These are phyloP conservation scores for Caenorhabditis auriculariae DNA, from an alignment of 2,888 invertebrate species.

Conservation along the genomic window DNA sequence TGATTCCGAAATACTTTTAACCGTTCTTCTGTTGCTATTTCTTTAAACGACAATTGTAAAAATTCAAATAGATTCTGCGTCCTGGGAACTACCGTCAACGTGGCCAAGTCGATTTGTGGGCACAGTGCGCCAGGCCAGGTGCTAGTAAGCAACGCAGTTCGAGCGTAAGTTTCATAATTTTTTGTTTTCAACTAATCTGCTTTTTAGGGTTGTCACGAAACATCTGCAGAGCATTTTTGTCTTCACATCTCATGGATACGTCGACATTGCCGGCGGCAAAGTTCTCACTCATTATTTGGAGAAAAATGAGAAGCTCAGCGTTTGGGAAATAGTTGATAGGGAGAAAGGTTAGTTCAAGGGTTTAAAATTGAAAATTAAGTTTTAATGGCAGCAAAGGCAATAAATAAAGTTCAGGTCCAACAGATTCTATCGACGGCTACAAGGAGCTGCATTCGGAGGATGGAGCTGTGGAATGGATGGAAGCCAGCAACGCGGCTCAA, in stretches of 20 bases:
- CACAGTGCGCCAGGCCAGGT: constrained; percentile 43
- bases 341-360: constrained; percentile 32
- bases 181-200: too few species aligned
- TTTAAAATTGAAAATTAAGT: not conserved
- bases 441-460: constrained; percentile 41
- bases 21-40: too few species aligned
- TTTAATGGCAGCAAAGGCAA: not conserved
- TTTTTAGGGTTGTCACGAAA: constrained; percentile 47
- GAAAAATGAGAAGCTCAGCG: constrained; percentile 52
- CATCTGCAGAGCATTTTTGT: constrained; percentile 46
- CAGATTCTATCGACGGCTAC: constrained; percentile 48
- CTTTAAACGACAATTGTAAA: too few species aligned
- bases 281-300: constrained; percentile 53
- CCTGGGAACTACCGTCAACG: constrained; percentile 51
- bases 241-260: constrained; percentile 49
- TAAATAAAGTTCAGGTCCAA: constrained; percentile 15
- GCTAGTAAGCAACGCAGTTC: constrained; percentile 50
- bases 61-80: constrained; percentile 56
- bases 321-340: constrained; percentile 49
- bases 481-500: constrained; percentile 29
- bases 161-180: constrained; percentile 36
- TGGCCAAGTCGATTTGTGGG: constrained; percentile 40
- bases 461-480: constrained; percentile 39
- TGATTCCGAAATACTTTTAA: too few species aligned
- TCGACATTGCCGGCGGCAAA: constrained; percentile 43